A percentile compares a stretch with the other conserved stretches of the same genome.
phyloP scores from a whole-genome alignment of 2,797 vertebrate genomes.

The Muscicapa striata region DNA sequence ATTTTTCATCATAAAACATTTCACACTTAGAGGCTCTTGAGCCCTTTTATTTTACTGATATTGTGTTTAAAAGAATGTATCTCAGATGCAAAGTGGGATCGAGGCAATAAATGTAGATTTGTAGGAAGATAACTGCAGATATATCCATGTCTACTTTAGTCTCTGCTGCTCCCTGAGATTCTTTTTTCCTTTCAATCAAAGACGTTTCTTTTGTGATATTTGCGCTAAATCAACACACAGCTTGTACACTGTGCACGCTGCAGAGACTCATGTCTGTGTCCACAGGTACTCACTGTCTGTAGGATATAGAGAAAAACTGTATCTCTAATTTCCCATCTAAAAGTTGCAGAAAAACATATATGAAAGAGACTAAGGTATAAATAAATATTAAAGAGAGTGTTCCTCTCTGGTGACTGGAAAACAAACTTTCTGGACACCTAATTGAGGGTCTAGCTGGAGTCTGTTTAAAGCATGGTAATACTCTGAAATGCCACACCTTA shows the following conservation, averaged over 20 bases:
- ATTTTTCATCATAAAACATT: neutral
- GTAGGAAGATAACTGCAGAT: neutral
- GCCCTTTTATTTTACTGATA: neutral
- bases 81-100: neutral
- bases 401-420: neutral
- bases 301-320: neutral
- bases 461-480: neutral
- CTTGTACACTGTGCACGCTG: neutral
- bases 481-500: neutral
- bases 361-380: neutral
- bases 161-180: neutral
- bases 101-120: neutral
- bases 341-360: neutral
- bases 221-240: neutral
- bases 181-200: neutral
- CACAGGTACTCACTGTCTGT: neutral
- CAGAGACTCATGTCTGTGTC: neutral
- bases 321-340: neutral
- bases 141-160: neutral
- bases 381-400: neutral
- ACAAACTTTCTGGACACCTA: neutral
- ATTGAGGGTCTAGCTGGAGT: neutral
- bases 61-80: neutral
- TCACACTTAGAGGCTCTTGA: neutral
- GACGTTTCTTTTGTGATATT: neutral